phyloP scores from a whole-genome alignment of 1,140 invertebrate genomes.

The Eupristina koningsbergeri region DNA sequence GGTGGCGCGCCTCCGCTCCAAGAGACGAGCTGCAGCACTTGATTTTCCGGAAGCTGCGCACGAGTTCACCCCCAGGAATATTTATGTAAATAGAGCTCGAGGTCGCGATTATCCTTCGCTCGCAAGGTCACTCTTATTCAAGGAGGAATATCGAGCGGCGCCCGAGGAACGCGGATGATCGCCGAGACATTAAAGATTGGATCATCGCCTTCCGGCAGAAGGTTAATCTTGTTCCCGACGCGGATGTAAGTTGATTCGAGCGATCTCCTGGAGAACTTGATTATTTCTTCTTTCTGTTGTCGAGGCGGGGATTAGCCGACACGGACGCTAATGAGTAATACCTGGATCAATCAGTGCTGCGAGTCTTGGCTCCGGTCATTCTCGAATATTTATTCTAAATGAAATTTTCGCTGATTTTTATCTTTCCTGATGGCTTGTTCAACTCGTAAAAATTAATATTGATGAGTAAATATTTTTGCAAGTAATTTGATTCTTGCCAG shows the following conservation, averaged over 20 bases:
- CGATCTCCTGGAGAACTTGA: not conserved
- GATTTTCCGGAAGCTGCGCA: slow-evolving; percentile 34
- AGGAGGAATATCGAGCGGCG: slow-evolving; percentile 26
- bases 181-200: not conserved
- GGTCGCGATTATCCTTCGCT: not conserved
- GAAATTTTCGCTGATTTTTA: slow-evolving; percentile 11
- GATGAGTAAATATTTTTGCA: slow-evolving; percentile 13
- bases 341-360: not conserved
- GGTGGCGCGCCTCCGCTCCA: slow-evolving; percentile 10
- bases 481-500: slow-evolving; percentile 3
- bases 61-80: slow-evolving; percentile 11
- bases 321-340: slow-evolving; percentile 9
- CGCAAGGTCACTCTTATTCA: not conserved
- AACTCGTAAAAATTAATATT: slow-evolving; percentile 3
- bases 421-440: not conserved
- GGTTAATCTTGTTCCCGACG: not conserved
- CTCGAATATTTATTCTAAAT: slow-evolving; percentile 3
- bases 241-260: not conserved
- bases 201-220: not conserved
- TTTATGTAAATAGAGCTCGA: slow-evolving; percentile 50
- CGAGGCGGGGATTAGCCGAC: not conserved
- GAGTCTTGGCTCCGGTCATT: not conserved
- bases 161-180: not conserved
- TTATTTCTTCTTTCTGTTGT: too few species aligned
- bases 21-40: slow-evolving; percentile 18